Evolutionary conservation across 2,888 invertebrate genomes (phyloP), one percentile per base, ranked within the genome.

Genomic region (Augiades crinisus): DNA sequence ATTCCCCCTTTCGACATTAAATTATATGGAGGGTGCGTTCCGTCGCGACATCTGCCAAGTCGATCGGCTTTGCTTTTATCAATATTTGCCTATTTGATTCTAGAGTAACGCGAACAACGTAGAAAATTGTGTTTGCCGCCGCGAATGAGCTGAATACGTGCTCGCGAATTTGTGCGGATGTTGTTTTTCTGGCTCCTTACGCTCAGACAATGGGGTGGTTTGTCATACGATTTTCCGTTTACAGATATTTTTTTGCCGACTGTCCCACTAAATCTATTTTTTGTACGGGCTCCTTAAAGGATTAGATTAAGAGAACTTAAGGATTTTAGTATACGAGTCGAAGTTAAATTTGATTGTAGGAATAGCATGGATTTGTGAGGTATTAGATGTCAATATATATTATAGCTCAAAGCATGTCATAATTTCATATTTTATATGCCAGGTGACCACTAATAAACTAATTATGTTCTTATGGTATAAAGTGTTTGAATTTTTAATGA

Each of bases 1-100:
- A 73, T 76, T 63, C 77, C 78, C 81, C 84, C 79, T 74, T 50
- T 65, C 67, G 67, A 72, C 78, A 78, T 80, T 80, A 78, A 82
- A 81, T 81, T 81, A 81, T 74, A 75, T 73, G 68, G 63, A 79
- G 83, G 83, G 81, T 74, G 78, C 67, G 65, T 60, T 58, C 43
- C 47, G 31, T 33, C 41, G 47, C 45, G 49, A 77, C 85, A 84
- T 84, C 81, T 86, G 86, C 72, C 68, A 70, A 75, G 72, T 73
- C 74, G 67, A 72, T 80, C 74, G 75, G 75, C 75, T 77, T 80
- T 74, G 71, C 75, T 72, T 78, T 72, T 78, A 75, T 78, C 81
- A 80, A 82, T 81, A 80, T 85, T 82, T 83, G 75, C 77, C 75
- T 78, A 73, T 78, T 80, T 76, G 70, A 77, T 76, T 78, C 72